phyloP scores from a whole-genome alignment of 2,797 vertebrate genomes.

The Acanthurus leucopareius region DNA sequence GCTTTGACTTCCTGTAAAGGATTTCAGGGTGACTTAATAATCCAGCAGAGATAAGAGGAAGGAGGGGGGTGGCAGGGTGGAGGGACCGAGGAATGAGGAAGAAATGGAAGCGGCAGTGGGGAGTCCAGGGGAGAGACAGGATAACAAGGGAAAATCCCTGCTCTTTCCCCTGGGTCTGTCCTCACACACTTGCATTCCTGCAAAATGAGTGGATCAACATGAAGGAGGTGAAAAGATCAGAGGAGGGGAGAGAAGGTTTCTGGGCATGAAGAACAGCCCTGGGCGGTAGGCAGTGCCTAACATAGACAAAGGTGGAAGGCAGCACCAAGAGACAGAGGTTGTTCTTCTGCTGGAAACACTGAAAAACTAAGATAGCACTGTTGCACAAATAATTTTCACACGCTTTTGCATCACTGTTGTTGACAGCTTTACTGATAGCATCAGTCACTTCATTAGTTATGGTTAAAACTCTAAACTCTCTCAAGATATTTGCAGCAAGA shows the following conservation, averaged over 20 bases:
- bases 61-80: slow-evolving; percentile 31
- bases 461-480: slow-evolving; percentile 35
- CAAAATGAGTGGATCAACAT: slow-evolving; percentile 66
- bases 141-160: slow-evolving; percentile 87
- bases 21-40: slow-evolving; percentile 67
- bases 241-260: slow-evolving; percentile 39
- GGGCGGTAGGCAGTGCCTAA: slow-evolving; percentile 44
- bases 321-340: slow-evolving; percentile 30
- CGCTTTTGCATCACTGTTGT: slow-evolving; percentile 49
- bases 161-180: slow-evolving; percentile 76
- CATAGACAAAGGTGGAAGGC: slow-evolving; percentile 36
- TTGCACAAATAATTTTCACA: slow-evolving; percentile 50
- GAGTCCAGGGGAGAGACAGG: slow-evolving; percentile 76
- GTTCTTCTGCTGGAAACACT: slow-evolving; percentile 18
- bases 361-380: slow-evolving; percentile 17
- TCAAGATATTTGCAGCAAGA: slow-evolving; percentile 25
- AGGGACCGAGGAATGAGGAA: slow-evolving; percentile 59
- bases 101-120: slow-evolving; percentile 67
- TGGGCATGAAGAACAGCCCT: slow-evolving; percentile 46
- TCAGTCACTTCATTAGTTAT: slow-evolving; percentile 54
- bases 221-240: slow-evolving; percentile 51
- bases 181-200: slow-evolving; percentile 73
- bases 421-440: slow-evolving; percentile 60
- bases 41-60: slow-evolving; percentile 68
- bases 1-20: slow-evolving; percentile 66